phyloP scores from a whole-genome alignment of 2,888 invertebrate genomes.

The Xanthorhoe spadicearia region DNA sequence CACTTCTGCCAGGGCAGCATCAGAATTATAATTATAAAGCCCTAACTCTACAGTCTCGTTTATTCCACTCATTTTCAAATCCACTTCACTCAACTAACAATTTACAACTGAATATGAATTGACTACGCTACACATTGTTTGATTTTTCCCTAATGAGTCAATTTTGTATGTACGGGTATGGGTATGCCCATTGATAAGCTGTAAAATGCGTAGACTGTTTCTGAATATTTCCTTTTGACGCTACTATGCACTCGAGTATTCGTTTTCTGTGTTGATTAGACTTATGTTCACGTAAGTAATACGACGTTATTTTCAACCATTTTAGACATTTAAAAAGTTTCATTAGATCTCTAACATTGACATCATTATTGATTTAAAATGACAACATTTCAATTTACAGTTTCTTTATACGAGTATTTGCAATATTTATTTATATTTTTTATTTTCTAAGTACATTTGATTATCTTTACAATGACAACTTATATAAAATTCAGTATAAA shows the following conservation, averaged over 20 bases:
- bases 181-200: slow-evolving; percentile 59
- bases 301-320: not conserved
- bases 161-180: slow-evolving; percentile 55
- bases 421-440: slow-evolving; percentile 7
- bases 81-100: slow-evolving; percentile 52
- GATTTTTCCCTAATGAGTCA: slow-evolving; percentile 74
- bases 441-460: not conserved
- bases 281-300: not conserved
- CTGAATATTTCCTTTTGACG: slow-evolving; percentile 4
- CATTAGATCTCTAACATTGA: not conserved
- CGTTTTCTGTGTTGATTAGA: not conserved
- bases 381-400: not conserved
- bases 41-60: slow-evolving; percentile 42
- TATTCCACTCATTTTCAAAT: slow-evolving; percentile 47
- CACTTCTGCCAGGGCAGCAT: slow-evolving; percentile 63
- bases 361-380: not conserved
- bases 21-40: slow-evolving; percentile 56
- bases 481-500: slow-evolving; percentile 52
- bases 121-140: slow-evolving; percentile 55
- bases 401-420: not conserved
- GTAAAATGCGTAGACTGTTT: slow-evolving; percentile 37
- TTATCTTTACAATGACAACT: slow-evolving; percentile 15
- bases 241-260: slow-evolving; percentile 25
- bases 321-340: not conserved
- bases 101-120: slow-evolving; percentile 63